phyloP scores from a whole-genome alignment of 2,888 invertebrate genomes.

The Thecocarcelia acutangulata region DNA sequence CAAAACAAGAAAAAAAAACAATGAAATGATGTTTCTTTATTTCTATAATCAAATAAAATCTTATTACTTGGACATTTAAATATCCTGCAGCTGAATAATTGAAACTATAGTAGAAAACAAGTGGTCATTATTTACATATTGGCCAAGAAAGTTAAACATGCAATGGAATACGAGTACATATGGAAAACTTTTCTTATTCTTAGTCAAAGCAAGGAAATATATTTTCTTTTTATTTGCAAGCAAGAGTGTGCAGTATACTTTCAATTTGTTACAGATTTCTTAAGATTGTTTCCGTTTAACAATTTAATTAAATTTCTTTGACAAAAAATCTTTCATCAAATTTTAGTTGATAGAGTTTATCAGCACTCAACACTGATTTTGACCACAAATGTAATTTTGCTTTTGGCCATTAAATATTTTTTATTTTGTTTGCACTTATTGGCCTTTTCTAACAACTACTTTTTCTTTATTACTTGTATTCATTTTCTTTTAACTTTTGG shows the following conservation, averaged over 20 bases:
- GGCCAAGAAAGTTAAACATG: constrained; percentile 47
- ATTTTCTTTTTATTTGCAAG: constrained; percentile 3
- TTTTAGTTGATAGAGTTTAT: neutral
- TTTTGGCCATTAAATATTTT: constrained; percentile 47
- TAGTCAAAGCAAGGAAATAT: neutral
- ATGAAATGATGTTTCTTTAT: constrained; percentile 49
- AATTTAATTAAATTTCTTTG: constrained; percentile 73
- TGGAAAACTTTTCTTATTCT: neutral
- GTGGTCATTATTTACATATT: constrained; percentile 67
- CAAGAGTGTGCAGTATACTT: neutral
- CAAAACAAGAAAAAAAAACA: constrained; percentile 50
- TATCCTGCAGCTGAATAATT: constrained; percentile 58
- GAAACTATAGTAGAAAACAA: constrained; percentile 45
- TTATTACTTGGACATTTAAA: constrained; percentile 71
- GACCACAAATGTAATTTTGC: constrained; percentile 65
- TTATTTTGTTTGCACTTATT: constrained; percentile 34
- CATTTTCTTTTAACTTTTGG: constrained; percentile 1
- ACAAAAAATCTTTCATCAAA: constrained; percentile 63
- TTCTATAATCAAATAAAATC: constrained; percentile 70
- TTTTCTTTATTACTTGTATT: neutral
- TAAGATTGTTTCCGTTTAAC: constrained; percentile 68
- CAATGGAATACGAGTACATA: too few relatives aligned
- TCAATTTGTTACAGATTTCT: constrained; percentile 39
- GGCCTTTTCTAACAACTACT: constrained; percentile 8
- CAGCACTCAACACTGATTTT: constrained; percentile 39